Percentiles rank a stretch among this genome's conserved stretches.
Evolutionary conservation across 2,888 invertebrate genomes (phyloP).

Genomic region (Mythimna lalbum): DNA sequence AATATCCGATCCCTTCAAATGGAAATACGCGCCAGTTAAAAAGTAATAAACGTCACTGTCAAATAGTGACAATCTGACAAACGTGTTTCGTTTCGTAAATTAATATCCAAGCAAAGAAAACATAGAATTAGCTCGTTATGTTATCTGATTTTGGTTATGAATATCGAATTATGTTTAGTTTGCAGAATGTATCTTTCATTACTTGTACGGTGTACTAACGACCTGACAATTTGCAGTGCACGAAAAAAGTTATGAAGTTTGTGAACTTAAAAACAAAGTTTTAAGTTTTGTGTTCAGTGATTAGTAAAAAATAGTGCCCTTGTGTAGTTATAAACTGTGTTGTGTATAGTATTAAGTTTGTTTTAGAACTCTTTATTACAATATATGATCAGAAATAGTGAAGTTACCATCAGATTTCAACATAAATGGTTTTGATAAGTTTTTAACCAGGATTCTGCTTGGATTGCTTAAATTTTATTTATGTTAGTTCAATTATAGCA

Average conservation of each 20-base stretch:
- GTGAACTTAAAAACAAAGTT: slow-evolving; percentile 45
- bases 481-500: slow-evolving; percentile 18
- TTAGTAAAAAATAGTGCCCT: slow-evolving; percentile 26
- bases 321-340: slow-evolving; percentile 28
- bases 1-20: slow-evolving; percentile 12
- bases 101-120: slow-evolving; percentile 56
- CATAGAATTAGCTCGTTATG: slow-evolving; percentile 35
- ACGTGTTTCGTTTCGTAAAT: slow-evolving; percentile 51
- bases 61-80: slow-evolving; percentile 54
- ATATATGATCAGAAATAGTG: neutral
- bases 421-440: neutral
- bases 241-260: slow-evolving; percentile 38
- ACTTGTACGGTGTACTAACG: slow-evolving; percentile 9
- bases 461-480: slow-evolving; percentile 7
- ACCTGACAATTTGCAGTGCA: neutral
- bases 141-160: slow-evolving; percentile 46
- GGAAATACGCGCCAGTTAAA: neutral
- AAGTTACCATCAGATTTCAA: neutral
- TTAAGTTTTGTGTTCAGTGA: slow-evolving; percentile 48
- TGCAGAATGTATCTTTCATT: slow-evolving; percentile 26
- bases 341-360: slow-evolving; percentile 21
- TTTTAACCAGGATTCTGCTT: slow-evolving; percentile 10
- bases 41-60: slow-evolving; percentile 33
- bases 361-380: neutral
- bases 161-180: slow-evolving; percentile 43